These are phyloP conservation scores for Fukomys damarensis DNA, from an alignment of 2,113 vertebrate species.

Conservation along the genomic window DNA sequence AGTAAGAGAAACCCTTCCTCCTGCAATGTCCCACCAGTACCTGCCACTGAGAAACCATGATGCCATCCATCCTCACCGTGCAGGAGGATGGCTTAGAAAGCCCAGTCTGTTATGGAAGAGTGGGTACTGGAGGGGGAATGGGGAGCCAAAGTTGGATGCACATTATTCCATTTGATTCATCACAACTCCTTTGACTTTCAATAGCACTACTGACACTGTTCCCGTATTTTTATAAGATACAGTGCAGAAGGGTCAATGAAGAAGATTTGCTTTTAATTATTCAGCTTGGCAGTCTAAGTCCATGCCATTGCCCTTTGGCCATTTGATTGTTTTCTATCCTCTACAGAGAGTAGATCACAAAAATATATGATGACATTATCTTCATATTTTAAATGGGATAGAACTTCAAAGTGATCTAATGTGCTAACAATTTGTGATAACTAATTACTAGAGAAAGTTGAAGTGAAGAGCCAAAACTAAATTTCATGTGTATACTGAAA, in stretches of 20 bases:
- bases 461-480: neutral
- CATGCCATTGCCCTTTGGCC: neutral
- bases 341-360: neutral
- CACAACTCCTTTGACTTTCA: neutral
- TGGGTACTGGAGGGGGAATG: neutral
- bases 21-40: neutral
- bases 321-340: constrained; percentile 34
- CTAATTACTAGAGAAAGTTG: neutral
- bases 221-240: neutral
- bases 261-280: constrained; percentile 4
- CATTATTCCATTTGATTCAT: neutral
- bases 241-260: neutral
- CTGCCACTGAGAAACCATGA: neutral
- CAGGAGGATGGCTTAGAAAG: neutral
- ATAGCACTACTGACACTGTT: neutral
- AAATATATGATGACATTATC: neutral
- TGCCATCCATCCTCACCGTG: neutral
- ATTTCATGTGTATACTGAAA: neutral
- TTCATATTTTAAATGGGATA: constrained; percentile 4
- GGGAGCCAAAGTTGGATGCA: neutral
- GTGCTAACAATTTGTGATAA: neutral
- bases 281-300: neutral
- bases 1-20: too few species aligned
- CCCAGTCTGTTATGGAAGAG: neutral
- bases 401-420: neutral